Evolutionary conservation across 2,113 vertebrate genomes (phyloP).

Genomic region (Podocnemis expansa): DNA sequence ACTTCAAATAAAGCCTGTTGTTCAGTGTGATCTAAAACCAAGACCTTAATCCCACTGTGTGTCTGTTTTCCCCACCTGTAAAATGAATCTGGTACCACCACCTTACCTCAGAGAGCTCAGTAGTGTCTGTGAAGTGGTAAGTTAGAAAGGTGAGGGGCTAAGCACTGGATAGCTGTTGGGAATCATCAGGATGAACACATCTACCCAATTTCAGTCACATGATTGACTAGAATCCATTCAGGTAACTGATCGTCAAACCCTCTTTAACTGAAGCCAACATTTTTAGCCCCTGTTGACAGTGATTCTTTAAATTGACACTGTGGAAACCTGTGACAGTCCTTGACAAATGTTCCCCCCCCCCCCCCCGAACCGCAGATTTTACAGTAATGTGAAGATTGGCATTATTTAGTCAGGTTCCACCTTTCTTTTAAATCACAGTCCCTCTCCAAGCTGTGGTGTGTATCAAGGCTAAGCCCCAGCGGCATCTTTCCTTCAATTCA

Average conservation of each 20-base stretch:
- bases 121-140: conserved; percentile 8
- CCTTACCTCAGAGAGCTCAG: neutral
- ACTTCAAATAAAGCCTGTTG: neutral
- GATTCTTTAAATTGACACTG: neutral
- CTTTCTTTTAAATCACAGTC: conserved; percentile 32
- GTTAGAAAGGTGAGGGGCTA: neutral
- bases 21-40: conserved; percentile 3
- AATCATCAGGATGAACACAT: neutral
- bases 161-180: neutral
- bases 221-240: neutral
- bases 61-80: neutral
- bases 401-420: conserved; percentile 29
- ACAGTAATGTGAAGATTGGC: conserved; percentile 30
- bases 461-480: conserved; percentile 30
- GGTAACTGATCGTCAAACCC: neutral
- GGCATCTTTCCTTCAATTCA: conserved; percentile 36
- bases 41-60: neutral
- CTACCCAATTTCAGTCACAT: neutral
- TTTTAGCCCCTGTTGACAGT: neutral
- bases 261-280: neutral
- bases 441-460: neutral
- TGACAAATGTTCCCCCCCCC: neutral
- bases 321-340: neutral
- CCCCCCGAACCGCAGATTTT: neutral
- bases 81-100: conserved; percentile 5